phyloP scores from a whole-genome alignment of 2,888 invertebrate species.

The Sesia bembeciformis region DNA sequence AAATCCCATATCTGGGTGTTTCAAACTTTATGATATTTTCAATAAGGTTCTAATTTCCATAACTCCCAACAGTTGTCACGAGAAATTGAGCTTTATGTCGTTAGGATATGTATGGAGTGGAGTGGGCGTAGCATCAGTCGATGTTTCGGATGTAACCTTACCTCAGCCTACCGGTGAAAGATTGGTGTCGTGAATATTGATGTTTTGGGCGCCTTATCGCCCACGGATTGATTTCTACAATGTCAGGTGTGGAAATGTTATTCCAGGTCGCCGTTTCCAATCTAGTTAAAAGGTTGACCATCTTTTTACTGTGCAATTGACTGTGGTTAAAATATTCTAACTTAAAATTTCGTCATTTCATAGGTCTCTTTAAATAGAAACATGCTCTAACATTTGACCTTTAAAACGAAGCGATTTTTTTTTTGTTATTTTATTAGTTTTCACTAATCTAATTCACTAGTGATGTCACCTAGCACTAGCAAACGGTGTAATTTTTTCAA shows the following conservation, averaged over 20 bases:
- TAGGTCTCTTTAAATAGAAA: too few relatives aligned
- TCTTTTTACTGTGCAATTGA: neutral
- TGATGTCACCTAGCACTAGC: neutral
- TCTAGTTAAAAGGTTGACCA: neutral
- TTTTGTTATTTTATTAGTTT: neutral
- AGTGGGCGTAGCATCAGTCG: slow-evolving; percentile 12
- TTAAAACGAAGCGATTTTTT: neutral
- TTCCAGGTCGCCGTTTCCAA: neutral
- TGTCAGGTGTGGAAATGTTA: neutral
- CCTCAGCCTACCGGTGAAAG: slow-evolving; percentile 17
- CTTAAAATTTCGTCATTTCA: too few relatives aligned
- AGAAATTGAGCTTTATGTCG: slow-evolving; percentile 9
- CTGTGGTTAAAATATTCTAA: neutral
- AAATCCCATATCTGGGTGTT: too few relatives aligned
- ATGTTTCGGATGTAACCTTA: slow-evolving; percentile 21
- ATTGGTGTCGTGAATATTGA: slow-evolving; percentile 18
- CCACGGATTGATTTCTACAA: neutral
- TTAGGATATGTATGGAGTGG: slow-evolving; percentile 4
- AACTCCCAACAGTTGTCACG: neutral
- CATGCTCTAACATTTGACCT: too few relatives aligned
- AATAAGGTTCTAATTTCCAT: neutral
- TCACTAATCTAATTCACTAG: too few relatives aligned
- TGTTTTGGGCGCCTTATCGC: slow-evolving; percentile 10
- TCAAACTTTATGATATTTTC: neutral
- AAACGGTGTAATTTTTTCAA: neutral